phyloP scores from a whole-genome alignment of 2,113 vertebrate genomes.

The Pardalotus punctatus region DNA sequence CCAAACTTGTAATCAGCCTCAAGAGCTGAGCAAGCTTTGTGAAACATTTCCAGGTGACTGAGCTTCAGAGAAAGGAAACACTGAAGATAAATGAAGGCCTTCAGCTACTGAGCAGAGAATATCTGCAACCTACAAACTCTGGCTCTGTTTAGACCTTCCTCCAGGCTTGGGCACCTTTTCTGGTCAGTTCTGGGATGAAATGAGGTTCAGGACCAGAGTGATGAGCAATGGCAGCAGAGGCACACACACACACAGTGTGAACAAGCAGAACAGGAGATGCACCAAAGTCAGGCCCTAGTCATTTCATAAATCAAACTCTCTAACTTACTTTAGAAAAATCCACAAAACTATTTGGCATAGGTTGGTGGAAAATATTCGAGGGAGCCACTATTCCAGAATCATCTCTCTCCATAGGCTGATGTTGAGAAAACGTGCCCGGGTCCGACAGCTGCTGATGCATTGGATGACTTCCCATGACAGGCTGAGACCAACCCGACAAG shows the following conservation, averaged over 20 bases:
- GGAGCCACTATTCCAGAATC: constrained; percentile 97
- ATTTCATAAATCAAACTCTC: neutral
- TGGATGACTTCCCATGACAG: constrained; percentile 91
- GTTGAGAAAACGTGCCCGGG: constrained; percentile 92
- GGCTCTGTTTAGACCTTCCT: neutral
- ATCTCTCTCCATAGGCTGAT: constrained; percentile 97
- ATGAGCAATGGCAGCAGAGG: neutral
- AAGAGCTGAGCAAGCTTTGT: neutral
- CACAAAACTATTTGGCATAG: constrained; percentile 93
- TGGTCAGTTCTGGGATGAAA: neutral
- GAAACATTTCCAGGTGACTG: fast-evolving
- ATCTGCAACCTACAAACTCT: neutral
- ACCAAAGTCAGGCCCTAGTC: neutral
- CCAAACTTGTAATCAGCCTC: neutral
- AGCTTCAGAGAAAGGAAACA: neutral
- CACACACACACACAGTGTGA: neutral
- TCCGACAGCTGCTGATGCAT: constrained; percentile 94
- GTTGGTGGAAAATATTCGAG: constrained; percentile 95
- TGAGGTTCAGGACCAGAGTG: neutral
- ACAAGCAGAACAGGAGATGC: neutral
- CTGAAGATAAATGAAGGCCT: neutral
- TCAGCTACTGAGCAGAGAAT: neutral
- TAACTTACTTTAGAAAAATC: constrained; percentile 94
- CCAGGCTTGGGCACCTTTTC: neutral
- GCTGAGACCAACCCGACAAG: constrained; percentile 97